phyloP scores from a whole-genome alignment of 1,140 invertebrate species.

The Globodera rostochiensis region DNA sequence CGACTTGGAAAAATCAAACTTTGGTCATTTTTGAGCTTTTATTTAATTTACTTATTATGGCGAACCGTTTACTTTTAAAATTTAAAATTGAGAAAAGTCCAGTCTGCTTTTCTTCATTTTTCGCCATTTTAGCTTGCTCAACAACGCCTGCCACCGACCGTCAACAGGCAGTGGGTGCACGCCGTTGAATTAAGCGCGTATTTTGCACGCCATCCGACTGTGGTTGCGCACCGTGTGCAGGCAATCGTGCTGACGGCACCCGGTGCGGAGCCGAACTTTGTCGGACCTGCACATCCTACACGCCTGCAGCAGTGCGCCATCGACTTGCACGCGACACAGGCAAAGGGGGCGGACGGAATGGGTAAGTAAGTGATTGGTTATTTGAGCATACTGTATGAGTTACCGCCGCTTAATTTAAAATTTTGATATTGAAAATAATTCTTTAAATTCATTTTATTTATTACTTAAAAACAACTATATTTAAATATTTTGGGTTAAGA shows the following conservation, averaged over 20 bases:
- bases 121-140: neutral
- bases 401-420: too few relatives aligned
- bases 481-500: too few relatives aligned
- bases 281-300: neutral
- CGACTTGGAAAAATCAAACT: too few relatives aligned
- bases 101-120: too few relatives aligned
- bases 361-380: neutral
- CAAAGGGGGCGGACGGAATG: neutral
- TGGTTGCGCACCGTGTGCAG: neutral
- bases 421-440: too few relatives aligned
- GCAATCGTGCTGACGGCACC: neutral
- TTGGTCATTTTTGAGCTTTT: too few relatives aligned
- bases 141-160: neutral
- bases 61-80: too few relatives aligned
- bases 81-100: too few relatives aligned
- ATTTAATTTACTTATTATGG: too few relatives aligned
- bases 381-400: too few relatives aligned
- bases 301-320: neutral
- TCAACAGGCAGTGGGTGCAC: slow-evolving; percentile 16
- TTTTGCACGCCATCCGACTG: slow-evolving; percentile 14
- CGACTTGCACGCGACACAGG: neutral
- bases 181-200: slow-evolving; percentile 23
- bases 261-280: neutral
- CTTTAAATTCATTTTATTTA: too few relatives aligned
- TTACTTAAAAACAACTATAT: too few relatives aligned